phyloP scores from a whole-genome alignment of 2,888 invertebrate genomes.

The Panzeria rudis region DNA sequence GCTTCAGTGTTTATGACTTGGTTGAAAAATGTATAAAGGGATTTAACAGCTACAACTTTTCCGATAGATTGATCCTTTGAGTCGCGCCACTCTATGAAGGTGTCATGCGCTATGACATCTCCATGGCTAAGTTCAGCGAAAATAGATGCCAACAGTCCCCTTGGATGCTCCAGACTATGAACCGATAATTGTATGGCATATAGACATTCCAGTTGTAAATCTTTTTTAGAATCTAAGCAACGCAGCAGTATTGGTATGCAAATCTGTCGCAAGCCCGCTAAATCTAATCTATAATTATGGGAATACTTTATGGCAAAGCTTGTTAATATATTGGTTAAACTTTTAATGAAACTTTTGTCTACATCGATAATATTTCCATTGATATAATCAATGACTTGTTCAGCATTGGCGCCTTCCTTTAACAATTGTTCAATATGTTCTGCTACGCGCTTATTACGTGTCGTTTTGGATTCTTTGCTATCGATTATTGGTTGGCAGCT shows the following conservation, averaged over 20 bases:
- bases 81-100: conserved; percentile 91
- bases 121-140: conserved; percentile 91
- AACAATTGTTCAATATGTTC: conserved; percentile 85
- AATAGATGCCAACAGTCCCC: conserved; percentile 88
- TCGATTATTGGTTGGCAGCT: conserved; percentile 76
- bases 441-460: conserved; percentile 83
- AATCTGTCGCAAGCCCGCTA: conserved; percentile 78
- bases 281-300: conserved; percentile 79
- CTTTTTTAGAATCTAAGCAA: conserved; percentile 87
- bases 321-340: conserved; percentile 87
- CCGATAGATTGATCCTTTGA: conserved; percentile 90
- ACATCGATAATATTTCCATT: conserved; percentile 84
- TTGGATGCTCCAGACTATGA: conserved; percentile 91
- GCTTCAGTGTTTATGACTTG: conserved; percentile 79
- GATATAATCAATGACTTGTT: conserved; percentile 87
- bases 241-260: conserved; percentile 80
- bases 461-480: conserved; percentile 76
- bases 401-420: conserved; percentile 84
- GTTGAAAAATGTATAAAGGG: conserved; percentile 81
- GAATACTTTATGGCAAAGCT: conserved; percentile 84
- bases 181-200: conserved; percentile 92
- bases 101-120: conserved; percentile 91
- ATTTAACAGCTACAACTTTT: conserved; percentile 87
- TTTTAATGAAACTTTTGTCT: conserved; percentile 87
- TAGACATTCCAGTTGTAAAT: conserved; percentile 91